Conservation (phyloP, 2,888 invertebrate genomes). For the Lottia gigantea region DNA sequence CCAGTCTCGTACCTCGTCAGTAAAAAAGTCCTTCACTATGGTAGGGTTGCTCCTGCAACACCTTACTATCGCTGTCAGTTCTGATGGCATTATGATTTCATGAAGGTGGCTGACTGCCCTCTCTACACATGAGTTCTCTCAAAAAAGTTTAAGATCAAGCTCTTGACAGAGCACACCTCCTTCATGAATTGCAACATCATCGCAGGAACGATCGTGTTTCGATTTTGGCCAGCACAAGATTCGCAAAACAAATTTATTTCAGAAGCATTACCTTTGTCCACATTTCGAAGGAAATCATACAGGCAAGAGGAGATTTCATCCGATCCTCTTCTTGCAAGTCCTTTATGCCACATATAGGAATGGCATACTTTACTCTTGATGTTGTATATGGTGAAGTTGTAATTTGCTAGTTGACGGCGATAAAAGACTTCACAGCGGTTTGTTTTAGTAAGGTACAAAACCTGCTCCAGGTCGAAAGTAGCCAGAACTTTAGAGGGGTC, state of each 20-base stretch:
- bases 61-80: neutral
- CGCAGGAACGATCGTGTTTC: neutral
- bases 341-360: neutral
- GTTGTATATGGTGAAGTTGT: neutral
- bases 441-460: neutral
- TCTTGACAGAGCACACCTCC: too few species aligned
- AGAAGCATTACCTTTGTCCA: too few species aligned
- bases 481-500: neutral
- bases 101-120: neutral
- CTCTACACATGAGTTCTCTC: neutral
- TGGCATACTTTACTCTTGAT: neutral
- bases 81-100: neutral
- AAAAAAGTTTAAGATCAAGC: too few species aligned
- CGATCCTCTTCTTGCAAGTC: neutral
- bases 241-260: neutral
- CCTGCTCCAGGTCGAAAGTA: neutral
- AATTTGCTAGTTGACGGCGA: neutral
- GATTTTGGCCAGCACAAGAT: neutral
- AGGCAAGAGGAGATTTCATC: neutral
- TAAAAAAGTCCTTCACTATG: neutral
- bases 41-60: neutral
- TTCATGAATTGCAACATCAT: neutral
- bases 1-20: neutral
- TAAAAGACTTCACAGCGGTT: neutral
- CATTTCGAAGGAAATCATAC: too few species aligned